Evolutionary conservation across 2,113 vertebrate species (phyloP), one percentile per base, ranked within the genome.

Genomic region (Macheiramphus alcinus): DNA sequence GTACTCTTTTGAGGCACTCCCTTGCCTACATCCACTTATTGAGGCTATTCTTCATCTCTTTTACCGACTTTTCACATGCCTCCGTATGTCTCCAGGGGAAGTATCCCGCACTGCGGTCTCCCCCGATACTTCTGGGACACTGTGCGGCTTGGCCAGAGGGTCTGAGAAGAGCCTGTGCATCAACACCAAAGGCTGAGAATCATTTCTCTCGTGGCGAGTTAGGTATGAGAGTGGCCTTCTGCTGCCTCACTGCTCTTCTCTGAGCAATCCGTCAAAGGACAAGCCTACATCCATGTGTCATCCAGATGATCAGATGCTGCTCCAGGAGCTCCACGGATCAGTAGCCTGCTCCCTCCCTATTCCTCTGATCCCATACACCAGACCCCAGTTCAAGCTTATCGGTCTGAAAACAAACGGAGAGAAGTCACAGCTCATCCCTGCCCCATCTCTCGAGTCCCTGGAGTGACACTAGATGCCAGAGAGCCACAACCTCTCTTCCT

Each of bases 301-400:
- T 25, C 94, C 96, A 97, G 96, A 97, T 97, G 96, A 90, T 79
- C 65, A 52, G 90, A 78, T 59, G 87, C 76, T 95, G 89, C 94
- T 96, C 76, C 78, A 89, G 93, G 73, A 96, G 94, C 94, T 89
- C 93, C 89, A 71, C 7, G 91, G 52, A 94, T 84, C 95, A 94
- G 91, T 84, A 96, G 93, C 89, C 91, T 81, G 84, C 86, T 87
- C 93, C 80, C 89, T 89, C 91, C 83, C 87, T 34, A 17, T 67
- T 40, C 89, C 80, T 96, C 95, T 95, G 96, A 97, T 97, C 91
- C 86, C 74, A 43, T 62, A 45, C 86, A 88, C 62, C 91, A 95
- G 94, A 80, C 82, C 45, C 38, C 93, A 83, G 55, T 5, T 52
- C 74, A 50, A 86, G 68, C 68, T 48, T 40, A 66, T 67, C 1